Evolutionary conservation across 2,888 invertebrate genomes (phyloP).

Genomic region (Thereva nobilitata): DNA sequence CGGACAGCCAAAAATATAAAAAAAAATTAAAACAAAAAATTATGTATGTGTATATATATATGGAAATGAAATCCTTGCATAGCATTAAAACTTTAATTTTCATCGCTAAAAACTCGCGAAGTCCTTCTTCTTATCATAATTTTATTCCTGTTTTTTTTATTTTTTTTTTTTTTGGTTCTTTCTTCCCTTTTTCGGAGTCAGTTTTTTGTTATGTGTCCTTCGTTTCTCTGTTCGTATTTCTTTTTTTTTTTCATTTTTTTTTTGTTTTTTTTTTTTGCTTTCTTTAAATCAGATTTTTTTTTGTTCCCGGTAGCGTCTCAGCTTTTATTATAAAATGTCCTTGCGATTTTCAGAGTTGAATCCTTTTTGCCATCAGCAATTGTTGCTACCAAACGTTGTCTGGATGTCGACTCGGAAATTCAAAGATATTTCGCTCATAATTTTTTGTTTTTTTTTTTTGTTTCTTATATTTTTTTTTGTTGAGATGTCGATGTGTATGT

Average conservation of each 20-base stretch:
- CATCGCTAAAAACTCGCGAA: slow-evolving; percentile 18
- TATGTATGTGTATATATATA: not conserved
- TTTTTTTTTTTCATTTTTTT: slow-evolving; percentile 17
- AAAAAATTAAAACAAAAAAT: slow-evolving; percentile 35
- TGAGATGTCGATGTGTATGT: no score
- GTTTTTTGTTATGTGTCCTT: no score
- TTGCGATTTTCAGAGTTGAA: not conserved
- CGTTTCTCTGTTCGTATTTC: no score
- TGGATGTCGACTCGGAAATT: slow-evolving; percentile 15
- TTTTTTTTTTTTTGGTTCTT: not conserved
- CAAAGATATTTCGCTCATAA: slow-evolving; percentile 1
- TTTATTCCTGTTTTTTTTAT: slow-evolving; percentile 8
- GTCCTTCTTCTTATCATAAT: slow-evolving; percentile 10
- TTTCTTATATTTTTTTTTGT: no score
- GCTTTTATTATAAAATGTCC: slow-evolving; percentile 11
- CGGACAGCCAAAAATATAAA: not conserved
- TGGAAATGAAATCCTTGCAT: slow-evolving; percentile 39
- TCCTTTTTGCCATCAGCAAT: slow-evolving; percentile 6
- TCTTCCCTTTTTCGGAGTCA: not conserved
- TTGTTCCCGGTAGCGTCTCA: not conserved
- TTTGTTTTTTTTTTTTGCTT: not conserved
- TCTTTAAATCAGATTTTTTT: not conserved
- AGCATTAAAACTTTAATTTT: slow-evolving; percentile 42
- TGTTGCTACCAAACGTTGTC: slow-evolving; percentile 10
- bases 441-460: not conserved